Conservation (phyloP, 2,888 invertebrate species). For the Lasiommata megera region DNA sequence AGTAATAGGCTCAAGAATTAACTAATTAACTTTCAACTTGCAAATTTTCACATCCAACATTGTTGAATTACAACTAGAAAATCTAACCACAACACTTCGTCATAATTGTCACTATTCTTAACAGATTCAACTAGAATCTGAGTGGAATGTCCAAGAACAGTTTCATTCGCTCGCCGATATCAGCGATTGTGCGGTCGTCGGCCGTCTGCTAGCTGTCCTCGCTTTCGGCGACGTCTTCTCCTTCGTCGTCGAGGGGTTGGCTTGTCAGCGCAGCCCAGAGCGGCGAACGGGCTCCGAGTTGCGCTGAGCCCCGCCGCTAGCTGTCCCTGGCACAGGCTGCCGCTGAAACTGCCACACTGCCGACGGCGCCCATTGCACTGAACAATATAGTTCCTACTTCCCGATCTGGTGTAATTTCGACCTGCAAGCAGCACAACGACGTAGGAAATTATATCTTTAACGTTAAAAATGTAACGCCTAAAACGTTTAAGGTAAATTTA, state of each 20-base stretch:
- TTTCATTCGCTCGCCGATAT: constrained; percentile 79
- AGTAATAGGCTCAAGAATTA: too few species aligned
- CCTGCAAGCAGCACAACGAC: constrained; percentile 44
- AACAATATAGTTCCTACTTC: constrained; percentile 71
- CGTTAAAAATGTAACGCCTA: too few species aligned
- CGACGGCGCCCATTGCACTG: constrained; percentile 60
- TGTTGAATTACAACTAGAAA: background rate
- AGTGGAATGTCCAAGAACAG: constrained; percentile 82
- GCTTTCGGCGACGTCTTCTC: constrained; percentile 49
- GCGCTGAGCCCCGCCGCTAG: constrained; percentile 77
- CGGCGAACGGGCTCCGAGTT: constrained; percentile 82
- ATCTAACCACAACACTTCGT: background rate
- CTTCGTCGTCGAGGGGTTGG: constrained; percentile 77
- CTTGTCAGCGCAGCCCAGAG: constrained; percentile 91
- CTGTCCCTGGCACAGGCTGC: constrained; percentile 77
- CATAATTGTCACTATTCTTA: background rate
- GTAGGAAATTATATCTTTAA: background rate
- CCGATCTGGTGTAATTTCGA: constrained; percentile 75
- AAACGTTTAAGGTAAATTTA: too few species aligned
- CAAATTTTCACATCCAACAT: background rate
- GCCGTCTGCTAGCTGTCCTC: constrained; percentile 80
- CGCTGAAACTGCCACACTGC: constrained; percentile 58
- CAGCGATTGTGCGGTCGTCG: constrained; percentile 77
- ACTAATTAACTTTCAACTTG: background rate
- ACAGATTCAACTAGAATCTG: constrained; percentile 61